A percentile compares a stretch with the other conserved stretches of the same genome.
Conservation (phyloP, 2,113 vertebrate species). For the pig (Sus scrofa) region DNA sequence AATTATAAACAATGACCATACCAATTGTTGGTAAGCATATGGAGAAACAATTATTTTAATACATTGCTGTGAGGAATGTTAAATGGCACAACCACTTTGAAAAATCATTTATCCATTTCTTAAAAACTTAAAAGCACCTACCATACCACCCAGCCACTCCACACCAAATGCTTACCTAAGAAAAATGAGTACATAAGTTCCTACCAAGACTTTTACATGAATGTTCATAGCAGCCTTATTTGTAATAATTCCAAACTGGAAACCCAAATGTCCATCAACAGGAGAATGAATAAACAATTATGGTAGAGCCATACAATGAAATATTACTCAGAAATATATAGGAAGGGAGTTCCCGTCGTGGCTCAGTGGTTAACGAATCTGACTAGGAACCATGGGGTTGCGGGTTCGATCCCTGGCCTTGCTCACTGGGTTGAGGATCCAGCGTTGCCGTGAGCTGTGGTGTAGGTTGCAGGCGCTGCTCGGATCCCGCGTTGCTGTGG, state of each 20-base stretch:
- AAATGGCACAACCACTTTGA: not conserved
- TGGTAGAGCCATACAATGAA: not conserved
- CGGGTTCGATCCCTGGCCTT: too few species aligned
- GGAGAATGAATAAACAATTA: not conserved
- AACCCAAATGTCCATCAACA: not conserved
- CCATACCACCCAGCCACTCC: not conserved
- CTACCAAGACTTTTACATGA: not conserved
- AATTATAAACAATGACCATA: not conserved
- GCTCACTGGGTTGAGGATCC: too few species aligned
- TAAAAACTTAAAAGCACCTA: not conserved
- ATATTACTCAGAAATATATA: conserved; percentile 14
- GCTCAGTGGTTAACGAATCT: too few species aligned
- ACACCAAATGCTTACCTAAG: not conserved
- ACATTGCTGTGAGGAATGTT: not conserved
- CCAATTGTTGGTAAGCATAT: not conserved
- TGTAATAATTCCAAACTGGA: not conserved
- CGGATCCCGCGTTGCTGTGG: too few species aligned
- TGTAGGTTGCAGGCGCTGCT: too few species aligned
- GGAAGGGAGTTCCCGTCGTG: too few species aligned
- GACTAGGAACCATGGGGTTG: too few species aligned
- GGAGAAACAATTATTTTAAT: not conserved
- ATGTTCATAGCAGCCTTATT: not conserved
- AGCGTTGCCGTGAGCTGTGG: too few species aligned
- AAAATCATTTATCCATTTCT: not conserved
- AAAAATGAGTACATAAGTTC: not conserved